Evolutionary conservation across 1,140 invertebrate genomes (phyloP).

Genomic region (Sesamia nonagrioides): DNA sequence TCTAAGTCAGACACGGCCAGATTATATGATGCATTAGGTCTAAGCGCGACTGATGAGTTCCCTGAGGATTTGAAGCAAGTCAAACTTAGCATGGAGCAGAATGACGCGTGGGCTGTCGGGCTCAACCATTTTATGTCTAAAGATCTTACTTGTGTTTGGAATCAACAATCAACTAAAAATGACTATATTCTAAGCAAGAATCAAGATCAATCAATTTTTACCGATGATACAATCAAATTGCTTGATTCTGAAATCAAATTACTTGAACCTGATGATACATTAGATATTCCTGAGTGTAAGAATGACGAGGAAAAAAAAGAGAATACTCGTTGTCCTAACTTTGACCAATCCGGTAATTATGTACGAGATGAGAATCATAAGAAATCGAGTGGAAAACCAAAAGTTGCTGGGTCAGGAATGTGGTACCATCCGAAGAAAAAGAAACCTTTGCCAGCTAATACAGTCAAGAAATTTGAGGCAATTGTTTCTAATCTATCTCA

Average conservation of each 20-base stretch:
- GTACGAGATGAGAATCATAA: slow-evolving; percentile 78
- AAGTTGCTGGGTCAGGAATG: slow-evolving; percentile 72
- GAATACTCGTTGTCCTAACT: slow-evolving; percentile 71
- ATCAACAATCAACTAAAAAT: slow-evolving; percentile 58
- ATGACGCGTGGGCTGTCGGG: slow-evolving; percentile 64
- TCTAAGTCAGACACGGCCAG: slow-evolving; percentile 80
- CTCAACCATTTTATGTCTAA: slow-evolving; percentile 62
- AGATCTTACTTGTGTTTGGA: slow-evolving; percentile 67
- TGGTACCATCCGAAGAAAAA: slow-evolving; percentile 86
- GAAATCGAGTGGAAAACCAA: slow-evolving; percentile 70
- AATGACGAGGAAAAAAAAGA: slow-evolving; percentile 65
- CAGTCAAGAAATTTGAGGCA: slow-evolving; percentile 80
- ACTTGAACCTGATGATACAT: slow-evolving; percentile 61
- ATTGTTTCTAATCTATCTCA: slow-evolving; percentile 76
- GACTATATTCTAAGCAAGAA: slow-evolving; percentile 57
- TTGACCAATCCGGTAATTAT: slow-evolving; percentile 80
- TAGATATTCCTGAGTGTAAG: slow-evolving; percentile 58
- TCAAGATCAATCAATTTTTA: slow-evolving; percentile 59
- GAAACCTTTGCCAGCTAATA: slow-evolving; percentile 73
- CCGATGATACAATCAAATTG: slow-evolving; percentile 63
- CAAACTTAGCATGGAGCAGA: slow-evolving; percentile 61
- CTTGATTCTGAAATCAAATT: slow-evolving; percentile 62
- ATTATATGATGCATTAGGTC: slow-evolving; percentile 79
- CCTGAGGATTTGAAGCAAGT: slow-evolving; percentile 70
- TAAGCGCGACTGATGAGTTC: slow-evolving; percentile 69